Evolutionary conservation across 1,140 invertebrate species (phyloP).

Genomic region (Lasioglossum baleicum): DNA sequence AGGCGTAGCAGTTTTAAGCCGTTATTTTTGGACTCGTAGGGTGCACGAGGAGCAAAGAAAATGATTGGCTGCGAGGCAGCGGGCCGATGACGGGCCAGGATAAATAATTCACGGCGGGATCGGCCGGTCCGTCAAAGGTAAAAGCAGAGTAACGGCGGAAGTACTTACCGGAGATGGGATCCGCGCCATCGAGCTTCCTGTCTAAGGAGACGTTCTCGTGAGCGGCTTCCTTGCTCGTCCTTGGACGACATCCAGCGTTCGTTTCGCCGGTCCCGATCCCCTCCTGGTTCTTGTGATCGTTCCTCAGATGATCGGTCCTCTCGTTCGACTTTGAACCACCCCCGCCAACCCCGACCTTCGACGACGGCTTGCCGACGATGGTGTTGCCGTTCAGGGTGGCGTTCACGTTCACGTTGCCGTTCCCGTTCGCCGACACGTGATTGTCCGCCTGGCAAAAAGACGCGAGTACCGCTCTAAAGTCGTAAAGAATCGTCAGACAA

Average conservation of each 20-base stretch:
- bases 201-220: constrained; percentile 68
- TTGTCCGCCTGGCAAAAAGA: constrained; percentile 53
- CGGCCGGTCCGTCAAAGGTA: constrained; percentile 53
- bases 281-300: constrained; percentile 62
- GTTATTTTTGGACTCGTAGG: no score
- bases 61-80: constrained; percentile 7
- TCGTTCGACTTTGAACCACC: constrained; percentile 58
- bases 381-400: constrained; percentile 65
- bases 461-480: constrained; percentile 18
- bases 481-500: constrained; percentile 11
- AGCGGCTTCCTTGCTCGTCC: constrained; percentile 67
- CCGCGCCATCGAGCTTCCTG: constrained; percentile 71
- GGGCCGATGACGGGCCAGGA: constrained; percentile 28
- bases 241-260: constrained; percentile 68
- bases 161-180: constrained; percentile 73
- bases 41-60: constrained; percentile 23
- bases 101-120: constrained; percentile 61
- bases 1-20: no score
- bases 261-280: constrained; percentile 56
- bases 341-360: constrained; percentile 58
- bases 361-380: constrained; percentile 62
- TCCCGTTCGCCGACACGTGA: constrained; percentile 60
- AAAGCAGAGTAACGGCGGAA: constrained; percentile 57
- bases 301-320: constrained; percentile 59
- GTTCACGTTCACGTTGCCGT: constrained; percentile 69